Percentiles rank a stretch among this genome's conserved stretches.
Conservation (phyloP, 2,797 vertebrate genomes). For the Morus bassanus region DNA sequence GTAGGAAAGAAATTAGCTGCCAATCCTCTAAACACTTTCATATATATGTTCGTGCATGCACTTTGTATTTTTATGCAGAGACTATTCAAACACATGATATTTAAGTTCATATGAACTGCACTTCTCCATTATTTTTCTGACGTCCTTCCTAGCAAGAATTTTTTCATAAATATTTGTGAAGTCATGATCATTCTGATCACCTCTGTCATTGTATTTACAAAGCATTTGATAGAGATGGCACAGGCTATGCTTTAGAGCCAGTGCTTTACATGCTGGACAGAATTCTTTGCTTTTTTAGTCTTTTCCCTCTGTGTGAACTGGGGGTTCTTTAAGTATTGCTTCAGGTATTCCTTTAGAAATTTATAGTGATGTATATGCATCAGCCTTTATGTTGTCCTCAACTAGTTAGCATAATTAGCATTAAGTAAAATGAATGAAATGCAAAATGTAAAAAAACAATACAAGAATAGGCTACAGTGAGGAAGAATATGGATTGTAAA, state of each 20-base stretch:
- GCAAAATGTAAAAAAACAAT: neutral
- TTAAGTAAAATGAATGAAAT: neutral
- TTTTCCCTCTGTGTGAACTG: neutral
- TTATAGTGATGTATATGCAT: neutral
- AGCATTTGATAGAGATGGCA: neutral
- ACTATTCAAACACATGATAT: neutral
- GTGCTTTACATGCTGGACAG: neutral
- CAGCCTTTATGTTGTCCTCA: neutral
- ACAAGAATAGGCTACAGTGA: neutral
- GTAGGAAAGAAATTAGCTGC: neutral
- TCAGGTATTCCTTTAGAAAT: neutral
- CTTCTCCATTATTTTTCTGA: neutral
- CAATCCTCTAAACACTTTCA: neutral
- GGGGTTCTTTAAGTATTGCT: neutral
- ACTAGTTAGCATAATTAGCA: neutral
- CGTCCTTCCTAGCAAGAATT: neutral
- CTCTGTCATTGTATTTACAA: neutral
- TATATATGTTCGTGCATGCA: neutral
- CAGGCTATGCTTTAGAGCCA: neutral
- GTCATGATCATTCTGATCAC: neutral
- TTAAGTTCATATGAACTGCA: neutral
- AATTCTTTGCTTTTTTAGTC: neutral
- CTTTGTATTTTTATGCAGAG: neutral
- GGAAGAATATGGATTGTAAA: neutral
- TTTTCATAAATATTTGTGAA: neutral